phyloP scores from a whole-genome alignment of 2,888 invertebrate genomes.

The Lochmaea crataegi region DNA sequence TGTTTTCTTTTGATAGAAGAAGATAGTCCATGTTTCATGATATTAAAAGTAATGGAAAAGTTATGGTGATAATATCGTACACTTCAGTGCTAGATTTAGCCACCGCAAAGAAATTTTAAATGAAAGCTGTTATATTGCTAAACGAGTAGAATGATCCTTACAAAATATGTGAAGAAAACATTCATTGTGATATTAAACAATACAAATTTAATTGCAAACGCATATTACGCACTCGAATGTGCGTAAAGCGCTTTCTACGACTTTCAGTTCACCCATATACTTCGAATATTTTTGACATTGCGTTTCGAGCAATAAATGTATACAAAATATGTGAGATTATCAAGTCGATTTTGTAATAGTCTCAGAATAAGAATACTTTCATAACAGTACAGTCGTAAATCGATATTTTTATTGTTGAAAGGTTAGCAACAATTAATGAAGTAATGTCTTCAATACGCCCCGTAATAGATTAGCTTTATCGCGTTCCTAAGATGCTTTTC shows the following conservation, averaged over 20 bases:
- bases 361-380: constrained; percentile 8
- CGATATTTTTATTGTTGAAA: constrained; percentile 9
- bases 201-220: not conserved
- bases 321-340: constrained; percentile 3
- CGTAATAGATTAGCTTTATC: not conserved
- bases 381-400: constrained; percentile 1
- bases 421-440: constrained; percentile 13
- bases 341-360: constrained; percentile 3
- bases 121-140: not conserved
- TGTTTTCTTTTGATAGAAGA: too few species aligned
- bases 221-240: not conserved
- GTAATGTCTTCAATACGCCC: constrained; percentile 8
- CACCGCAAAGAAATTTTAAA: too few species aligned
- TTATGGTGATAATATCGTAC: too few species aligned
- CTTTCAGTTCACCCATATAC: not conserved
- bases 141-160: not conserved
- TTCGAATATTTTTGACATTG: constrained; percentile 2
- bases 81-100: too few species aligned
- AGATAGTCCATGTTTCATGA: too few species aligned
- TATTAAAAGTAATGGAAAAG: too few species aligned
- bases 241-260: not conserved
- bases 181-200: constrained; percentile 2
- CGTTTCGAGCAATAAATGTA: not conserved
- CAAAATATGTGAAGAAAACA: not conserved
- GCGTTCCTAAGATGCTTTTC: not conserved